Evolutionary conservation across 2,797 vertebrate species (phyloP), one percentile per base, ranked within the genome.

Genomic region (Takifugu ocellatus): DNA sequence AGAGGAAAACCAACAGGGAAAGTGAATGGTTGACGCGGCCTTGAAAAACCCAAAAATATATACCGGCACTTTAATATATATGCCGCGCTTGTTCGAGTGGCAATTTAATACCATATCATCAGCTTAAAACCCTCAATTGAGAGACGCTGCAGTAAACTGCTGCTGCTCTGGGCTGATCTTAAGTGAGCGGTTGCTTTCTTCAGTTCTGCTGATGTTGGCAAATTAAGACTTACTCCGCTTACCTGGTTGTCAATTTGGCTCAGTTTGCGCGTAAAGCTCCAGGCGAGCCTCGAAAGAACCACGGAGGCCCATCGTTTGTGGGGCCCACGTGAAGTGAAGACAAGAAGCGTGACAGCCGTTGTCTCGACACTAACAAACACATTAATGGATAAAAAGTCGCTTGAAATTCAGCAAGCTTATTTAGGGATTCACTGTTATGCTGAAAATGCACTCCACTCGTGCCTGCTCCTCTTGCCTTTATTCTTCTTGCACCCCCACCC

Each of bases 401-500:
- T 45, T 8, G n/a, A 10, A 6, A 36, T 58, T 25, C 57, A 51
- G 57, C 59, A 63, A 56, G 68, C 21, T 68, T 43, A 66, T 51
- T 65, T 72, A 67, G 61, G 64, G 64, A 72, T 77, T 66, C 36
- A 66, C 62, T 70, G 56, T 55, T 63, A 51, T 63, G 50, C 68
- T 76, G 70, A 74, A 82, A 86, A 85, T 78, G 77, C 77, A 75
- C 71, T 49, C 31, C 62, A 58, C 61, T 33, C 60, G 49, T 75
- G 59, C 36, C 60, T 66, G 53, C 59, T 61, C 57, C 58, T 48
- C 59, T 72, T 68, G 49, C 55, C 39, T 70, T 73, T 75, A 58
- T 77, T 67, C 54, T 68, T 36, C 56, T 54, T 73, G 66, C 63
- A 51, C 59, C 63, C 51, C 42, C 25, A 53, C 59, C 63, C 21